Evolutionary conservation across 2,888 invertebrate species (phyloP).

Genomic region (Sinotaia quadrata): DNA sequence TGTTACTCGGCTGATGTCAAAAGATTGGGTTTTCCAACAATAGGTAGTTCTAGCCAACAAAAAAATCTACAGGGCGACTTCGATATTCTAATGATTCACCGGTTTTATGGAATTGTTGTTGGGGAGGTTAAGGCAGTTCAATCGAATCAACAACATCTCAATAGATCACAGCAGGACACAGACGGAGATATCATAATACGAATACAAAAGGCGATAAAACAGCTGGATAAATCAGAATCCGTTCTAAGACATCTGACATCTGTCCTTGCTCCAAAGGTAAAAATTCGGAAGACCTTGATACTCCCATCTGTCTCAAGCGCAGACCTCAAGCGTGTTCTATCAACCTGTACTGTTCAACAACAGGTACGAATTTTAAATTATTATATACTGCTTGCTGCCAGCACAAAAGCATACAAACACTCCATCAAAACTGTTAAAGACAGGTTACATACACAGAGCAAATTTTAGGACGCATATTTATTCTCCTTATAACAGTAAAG

Average conservation of each 20-base stretch:
- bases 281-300: conserved; percentile 12
- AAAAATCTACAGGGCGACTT: background rate
- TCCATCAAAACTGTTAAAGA: too few relatives aligned
- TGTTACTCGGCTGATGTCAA: background rate
- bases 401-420: background rate
- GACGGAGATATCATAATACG: background rate
- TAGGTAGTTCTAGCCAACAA: background rate
- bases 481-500: too few relatives aligned
- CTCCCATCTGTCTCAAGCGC: conserved; percentile 11
- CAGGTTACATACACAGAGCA: too few relatives aligned
- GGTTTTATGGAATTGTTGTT: conserved; percentile 10
- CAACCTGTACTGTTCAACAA: too few relatives aligned
- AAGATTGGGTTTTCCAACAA: background rate
- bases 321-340: conserved; percentile 4
- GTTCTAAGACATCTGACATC: background rate
- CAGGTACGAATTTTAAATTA: too few relatives aligned
- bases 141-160: background rate
- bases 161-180: background rate
- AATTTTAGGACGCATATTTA: too few relatives aligned
- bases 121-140: conserved; percentile 21
- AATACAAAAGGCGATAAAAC: background rate
- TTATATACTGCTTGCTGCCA: too few relatives aligned
- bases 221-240: background rate
- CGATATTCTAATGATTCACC: conserved; percentile 18
- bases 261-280: conserved; percentile 2